A percentile compares a stretch with the other conserved stretches of the same genome.
Conservation (phyloP, 2,797 vertebrate genomes). For the Clarias platycephalus region DNA sequence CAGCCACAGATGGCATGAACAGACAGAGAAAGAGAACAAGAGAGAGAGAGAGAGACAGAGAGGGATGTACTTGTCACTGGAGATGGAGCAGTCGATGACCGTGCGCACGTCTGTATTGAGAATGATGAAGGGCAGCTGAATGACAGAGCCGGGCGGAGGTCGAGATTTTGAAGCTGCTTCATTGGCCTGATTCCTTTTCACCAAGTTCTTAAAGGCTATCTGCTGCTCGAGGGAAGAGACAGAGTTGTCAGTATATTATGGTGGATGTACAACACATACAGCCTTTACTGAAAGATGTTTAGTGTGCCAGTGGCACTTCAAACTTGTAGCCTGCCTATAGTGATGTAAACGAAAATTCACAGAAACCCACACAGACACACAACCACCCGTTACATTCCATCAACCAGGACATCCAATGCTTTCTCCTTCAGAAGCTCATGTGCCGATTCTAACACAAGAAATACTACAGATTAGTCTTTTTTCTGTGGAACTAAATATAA, state of each 20-base stretch:
- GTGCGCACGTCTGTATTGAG: slow-evolving; percentile 86
- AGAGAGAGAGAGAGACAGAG: neutral
- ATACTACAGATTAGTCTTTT: neutral
- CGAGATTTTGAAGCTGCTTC: slow-evolving; percentile 76
- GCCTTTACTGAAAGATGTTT: neutral
- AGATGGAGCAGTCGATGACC: slow-evolving; percentile 88
- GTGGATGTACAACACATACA: slow-evolving; percentile 17
- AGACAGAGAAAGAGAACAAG: neutral
- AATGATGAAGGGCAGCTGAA: slow-evolving; percentile 85
- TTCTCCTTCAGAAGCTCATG: neutral
- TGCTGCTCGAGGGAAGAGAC: slow-evolving; percentile 68
- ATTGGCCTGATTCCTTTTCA: slow-evolving; percentile 82
- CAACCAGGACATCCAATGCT: neutral
- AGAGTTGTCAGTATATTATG: slow-evolving; percentile 9
- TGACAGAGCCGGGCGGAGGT: slow-evolving; percentile 72
- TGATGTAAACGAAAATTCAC: neutral
- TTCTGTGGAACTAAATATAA: slow-evolving; percentile 27
- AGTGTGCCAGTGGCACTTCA: neutral
- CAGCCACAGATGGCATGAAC: neutral
- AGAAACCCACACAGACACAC: neutral
- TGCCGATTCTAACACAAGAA: neutral
- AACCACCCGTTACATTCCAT: neutral
- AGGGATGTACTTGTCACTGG: slow-evolving; percentile 82
- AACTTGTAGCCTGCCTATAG: neutral
- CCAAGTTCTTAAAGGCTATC: slow-evolving; percentile 88